phyloP scores from a whole-genome alignment of 2,113 vertebrate species.

The Gymnogyps californianus region DNA sequence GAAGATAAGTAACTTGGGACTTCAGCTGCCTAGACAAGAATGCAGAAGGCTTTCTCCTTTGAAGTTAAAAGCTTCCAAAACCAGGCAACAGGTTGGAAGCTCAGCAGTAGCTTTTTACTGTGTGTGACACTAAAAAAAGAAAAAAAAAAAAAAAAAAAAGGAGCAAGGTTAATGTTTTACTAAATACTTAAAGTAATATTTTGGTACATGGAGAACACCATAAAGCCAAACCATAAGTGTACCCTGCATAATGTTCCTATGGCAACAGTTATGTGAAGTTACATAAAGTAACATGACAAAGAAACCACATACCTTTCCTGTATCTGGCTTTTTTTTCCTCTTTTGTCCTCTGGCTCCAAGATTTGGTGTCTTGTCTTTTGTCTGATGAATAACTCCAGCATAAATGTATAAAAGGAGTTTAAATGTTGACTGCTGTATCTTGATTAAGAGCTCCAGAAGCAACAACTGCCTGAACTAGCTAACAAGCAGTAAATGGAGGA shows the following conservation, averaged over 20 bases:
- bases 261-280: constrained; percentile 47
- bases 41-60: constrained; percentile 24
- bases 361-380: neutral
- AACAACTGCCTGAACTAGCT: rapidly evolving
- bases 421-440: neutral
- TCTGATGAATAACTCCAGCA: neutral
- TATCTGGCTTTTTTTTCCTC: constrained; percentile 4
- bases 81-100: neutral
- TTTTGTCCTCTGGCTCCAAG: neutral
- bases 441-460: neutral
- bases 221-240: constrained; percentile 29
- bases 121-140: neutral
- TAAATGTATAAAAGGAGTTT: rapidly evolving
- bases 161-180: neutral
- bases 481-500: neutral
- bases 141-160: neutral
- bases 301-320: neutral
- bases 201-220: neutral
- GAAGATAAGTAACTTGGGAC: neutral
- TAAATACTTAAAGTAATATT: neutral
- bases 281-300: constrained; percentile 58
- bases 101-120: neutral
- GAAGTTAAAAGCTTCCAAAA: neutral
- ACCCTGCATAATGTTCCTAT: constrained; percentile 54
- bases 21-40: constrained; percentile 5